phyloP scores from a whole-genome alignment of 30 jellyfish, hydroid and myxozoan species.

The Cassiopea xamachana region DNA sequence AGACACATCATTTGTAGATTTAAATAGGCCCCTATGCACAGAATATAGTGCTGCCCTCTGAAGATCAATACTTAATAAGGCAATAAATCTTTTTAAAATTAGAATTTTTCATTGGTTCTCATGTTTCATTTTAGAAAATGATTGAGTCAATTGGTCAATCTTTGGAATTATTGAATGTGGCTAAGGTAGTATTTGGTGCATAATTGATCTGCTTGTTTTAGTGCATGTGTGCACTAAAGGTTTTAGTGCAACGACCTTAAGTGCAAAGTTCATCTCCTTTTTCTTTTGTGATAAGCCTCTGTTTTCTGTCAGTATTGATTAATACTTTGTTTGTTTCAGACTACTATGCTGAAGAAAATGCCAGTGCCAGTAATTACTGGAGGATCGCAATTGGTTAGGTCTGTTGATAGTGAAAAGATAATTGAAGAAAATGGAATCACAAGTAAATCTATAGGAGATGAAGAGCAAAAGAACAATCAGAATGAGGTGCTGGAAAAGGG shows the following conservation, averaged over 20 bases:
- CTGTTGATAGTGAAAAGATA: background rate
- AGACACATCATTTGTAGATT: too few species aligned
- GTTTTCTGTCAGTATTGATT: background rate
- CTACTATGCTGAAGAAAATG: slow-evolving; percentile 81
- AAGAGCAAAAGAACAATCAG: slow-evolving; percentile 8
- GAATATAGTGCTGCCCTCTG: too few species aligned
- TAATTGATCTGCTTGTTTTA: too few species aligned
- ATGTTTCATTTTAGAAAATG: slow-evolving; percentile 71
- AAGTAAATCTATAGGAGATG: background rate
- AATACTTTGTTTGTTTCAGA: slow-evolving; percentile 24
- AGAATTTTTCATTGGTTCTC: too few species aligned
- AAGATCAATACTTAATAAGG: too few species aligned
- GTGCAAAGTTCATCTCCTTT: too few species aligned
- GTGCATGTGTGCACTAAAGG: too few species aligned
- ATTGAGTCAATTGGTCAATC: slow-evolving; percentile 92
- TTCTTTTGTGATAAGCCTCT: too few species aligned
- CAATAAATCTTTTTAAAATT: too few species aligned
- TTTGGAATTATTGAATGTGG: slow-evolving; percentile 83
- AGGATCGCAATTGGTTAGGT: slow-evolving; percentile 5
- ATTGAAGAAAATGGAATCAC: slow-evolving; percentile 5
- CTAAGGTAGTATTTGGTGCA: slow-evolving; percentile 69
- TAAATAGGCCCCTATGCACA: too few species aligned
- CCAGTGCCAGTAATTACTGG: slow-evolving; percentile 86
- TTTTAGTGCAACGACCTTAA: too few species aligned
- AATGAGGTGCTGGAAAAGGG: slow-evolving; percentile 10